Evolutionary conservation across 2,888 invertebrate genomes (phyloP), one percentile per base, ranked within the genome.

Genomic region (Tetanocera ferruginea): DNA sequence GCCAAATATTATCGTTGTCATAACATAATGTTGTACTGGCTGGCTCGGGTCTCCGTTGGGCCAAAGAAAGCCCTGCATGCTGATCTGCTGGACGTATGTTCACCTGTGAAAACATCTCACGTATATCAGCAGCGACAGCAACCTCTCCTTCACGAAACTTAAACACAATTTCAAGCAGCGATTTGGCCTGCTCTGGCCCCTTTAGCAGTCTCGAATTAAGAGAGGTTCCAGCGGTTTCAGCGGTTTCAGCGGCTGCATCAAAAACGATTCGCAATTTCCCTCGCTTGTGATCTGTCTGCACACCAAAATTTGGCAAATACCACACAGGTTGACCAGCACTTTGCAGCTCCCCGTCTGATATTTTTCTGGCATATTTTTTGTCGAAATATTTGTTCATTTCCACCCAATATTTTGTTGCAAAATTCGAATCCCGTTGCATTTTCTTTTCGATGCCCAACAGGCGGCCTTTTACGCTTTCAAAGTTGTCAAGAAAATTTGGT

Each of bases 301-400:
- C 85, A n/a, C 80, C 80, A 80, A 86, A 85, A 67, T 85, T 83
- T 6, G 85, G 84, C 19, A 85, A 67, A 74, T 84, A 86, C 85
- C 85, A 85, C 9, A 71, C 71, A 37, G 71, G 75, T 14, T 1
- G n/a, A 25, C 14, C 19, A 17, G 8, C 34, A 14, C 4, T 52
- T 4, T 19, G 8, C 3, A 71, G 17, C 3, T 71, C 71, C 5
- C 55, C 71, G 11, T 71, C 57, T 6, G 25, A n/a, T 14, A 71
- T 52, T 34, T 31, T 34, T 66, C 66, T n/a, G n/a, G n/a, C n/a
- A n/a, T n/a, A n/a, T n/a, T n/a, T n/a, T n/a, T n/a, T n/a, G n/a
- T n/a, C n/a, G 6, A 83, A n/a, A 62, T 81, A 83, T 73, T 81
- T 80, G 57, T 67, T 31, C 23, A 83, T 75, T 70, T 81, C 79